These are phyloP conservation scores for Drosophila gaucha DNA, from an alignment of 2,888 invertebrate species.

Conservation along the genomic window DNA sequence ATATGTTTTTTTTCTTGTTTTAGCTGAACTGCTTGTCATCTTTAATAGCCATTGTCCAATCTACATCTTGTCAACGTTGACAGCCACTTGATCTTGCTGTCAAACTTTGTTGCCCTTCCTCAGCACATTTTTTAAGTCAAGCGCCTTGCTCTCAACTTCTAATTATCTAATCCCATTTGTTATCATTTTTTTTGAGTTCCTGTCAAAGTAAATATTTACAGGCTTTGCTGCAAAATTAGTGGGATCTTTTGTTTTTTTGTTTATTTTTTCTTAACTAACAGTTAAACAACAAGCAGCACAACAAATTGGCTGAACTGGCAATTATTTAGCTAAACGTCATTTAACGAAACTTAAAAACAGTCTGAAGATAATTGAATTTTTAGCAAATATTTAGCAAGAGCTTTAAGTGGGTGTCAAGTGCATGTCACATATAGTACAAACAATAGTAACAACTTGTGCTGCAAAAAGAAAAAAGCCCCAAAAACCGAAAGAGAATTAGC, in stretches of 20 bases:
- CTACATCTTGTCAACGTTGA: conserved; percentile 1
- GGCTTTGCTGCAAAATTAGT: neutral
- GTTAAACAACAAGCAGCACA: neutral
- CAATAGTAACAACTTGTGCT: too few species aligned
- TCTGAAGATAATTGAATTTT: neutral
- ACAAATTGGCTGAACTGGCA: neutral
- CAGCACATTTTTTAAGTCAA: neutral
- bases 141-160: neutral
- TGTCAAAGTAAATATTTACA: neutral
- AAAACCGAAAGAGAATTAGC: conserved; percentile 5
- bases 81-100: conserved; percentile 7
- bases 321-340: too few species aligned
- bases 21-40: neutral
- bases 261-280: neutral
- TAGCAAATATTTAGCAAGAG: neutral
- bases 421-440: neutral
- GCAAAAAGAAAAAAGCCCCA: neutral
- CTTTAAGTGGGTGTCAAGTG: neutral
- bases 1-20: too few species aligned
- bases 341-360: too few species aligned
- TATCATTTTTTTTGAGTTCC: neutral
- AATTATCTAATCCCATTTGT: neutral
- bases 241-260: neutral
- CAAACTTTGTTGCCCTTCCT: neutral
- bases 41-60: neutral